These are phyloP conservation scores for Busseola fusca DNA, from an alignment of 2,888 invertebrate species.

Conservation along the genomic window DNA sequence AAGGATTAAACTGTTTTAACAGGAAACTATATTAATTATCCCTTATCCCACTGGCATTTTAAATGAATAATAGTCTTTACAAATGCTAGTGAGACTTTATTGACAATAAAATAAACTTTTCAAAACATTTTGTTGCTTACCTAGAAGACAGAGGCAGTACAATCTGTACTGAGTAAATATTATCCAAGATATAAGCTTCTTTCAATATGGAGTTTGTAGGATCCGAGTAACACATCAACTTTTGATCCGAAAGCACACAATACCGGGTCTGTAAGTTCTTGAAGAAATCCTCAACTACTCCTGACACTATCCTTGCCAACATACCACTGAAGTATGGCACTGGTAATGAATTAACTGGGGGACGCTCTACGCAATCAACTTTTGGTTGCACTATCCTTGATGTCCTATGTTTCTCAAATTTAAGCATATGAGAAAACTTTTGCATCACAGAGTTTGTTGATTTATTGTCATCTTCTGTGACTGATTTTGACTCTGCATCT, in stretches of 20 bases:
- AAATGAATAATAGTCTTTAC: too few species aligned
- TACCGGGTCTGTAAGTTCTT: constrained; percentile 93
- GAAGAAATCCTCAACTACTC: constrained; percentile 92
- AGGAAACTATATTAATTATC: background rate
- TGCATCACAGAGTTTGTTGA: constrained; percentile 77
- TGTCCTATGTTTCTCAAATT: constrained; percentile 83
- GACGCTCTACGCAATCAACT: constrained; percentile 83
- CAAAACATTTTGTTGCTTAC: constrained; percentile 66
- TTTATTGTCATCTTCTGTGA: constrained; percentile 69
- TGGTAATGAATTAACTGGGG: constrained; percentile 83
- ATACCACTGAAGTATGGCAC: constrained; percentile 89
- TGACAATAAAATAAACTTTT: background rate
- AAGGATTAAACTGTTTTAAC: background rate
- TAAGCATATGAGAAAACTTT: constrained; percentile 82
- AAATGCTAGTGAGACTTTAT: too few species aligned
- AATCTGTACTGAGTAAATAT: constrained; percentile 90
- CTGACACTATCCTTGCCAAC: constrained; percentile 89
- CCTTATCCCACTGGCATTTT: background rate
- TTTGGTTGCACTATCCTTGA: constrained; percentile 69
- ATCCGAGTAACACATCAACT: constrained; percentile 92
- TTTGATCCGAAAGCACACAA: constrained; percentile 92
- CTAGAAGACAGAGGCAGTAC: constrained; percentile 88
- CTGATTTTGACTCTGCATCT: constrained; percentile 63
- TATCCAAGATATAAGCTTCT: constrained; percentile 92
- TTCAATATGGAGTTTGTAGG: constrained; percentile 91